Conservation (phyloP, 2,888 invertebrate species). For the Himalopsyche tibetana region DNA sequence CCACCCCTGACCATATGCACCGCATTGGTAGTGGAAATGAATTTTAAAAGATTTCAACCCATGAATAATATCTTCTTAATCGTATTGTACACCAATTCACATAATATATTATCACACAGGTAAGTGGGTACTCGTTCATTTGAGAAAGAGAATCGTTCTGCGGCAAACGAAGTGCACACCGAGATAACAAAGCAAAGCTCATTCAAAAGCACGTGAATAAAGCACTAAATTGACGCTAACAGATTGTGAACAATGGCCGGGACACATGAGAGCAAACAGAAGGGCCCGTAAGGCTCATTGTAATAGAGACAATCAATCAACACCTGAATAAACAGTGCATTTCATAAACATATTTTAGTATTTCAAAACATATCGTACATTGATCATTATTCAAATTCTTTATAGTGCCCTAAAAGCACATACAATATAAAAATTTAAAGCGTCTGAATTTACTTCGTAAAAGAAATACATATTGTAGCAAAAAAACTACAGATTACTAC, state of each 20-base stretch:
- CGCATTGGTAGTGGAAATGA: too few species aligned
- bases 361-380: too few species aligned
- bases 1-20: too few species aligned
- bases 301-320: not conserved
- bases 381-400: too few species aligned
- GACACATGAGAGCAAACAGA: not conserved
- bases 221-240: conserved; percentile 49
- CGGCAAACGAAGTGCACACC: not conserved
- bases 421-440: too few species aligned
- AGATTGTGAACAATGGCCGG: conserved; percentile 45
- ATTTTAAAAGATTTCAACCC: too few species aligned
- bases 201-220: conserved; percentile 47
- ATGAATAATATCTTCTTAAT: too few species aligned
- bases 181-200: conserved; percentile 35
- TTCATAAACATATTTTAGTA: too few species aligned
- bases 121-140: not conserved
- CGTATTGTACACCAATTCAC: not conserved
- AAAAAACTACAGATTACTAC: too few species aligned
- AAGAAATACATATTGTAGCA: too few species aligned
- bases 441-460: too few species aligned
- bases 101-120: not conserved
- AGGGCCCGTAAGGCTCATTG: not conserved
- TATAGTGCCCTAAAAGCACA: too few species aligned
- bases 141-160: not conserved
- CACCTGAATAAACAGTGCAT: not conserved